phyloP scores from a whole-genome alignment of 2,113 vertebrate species.

The Scortum barcoo region DNA sequence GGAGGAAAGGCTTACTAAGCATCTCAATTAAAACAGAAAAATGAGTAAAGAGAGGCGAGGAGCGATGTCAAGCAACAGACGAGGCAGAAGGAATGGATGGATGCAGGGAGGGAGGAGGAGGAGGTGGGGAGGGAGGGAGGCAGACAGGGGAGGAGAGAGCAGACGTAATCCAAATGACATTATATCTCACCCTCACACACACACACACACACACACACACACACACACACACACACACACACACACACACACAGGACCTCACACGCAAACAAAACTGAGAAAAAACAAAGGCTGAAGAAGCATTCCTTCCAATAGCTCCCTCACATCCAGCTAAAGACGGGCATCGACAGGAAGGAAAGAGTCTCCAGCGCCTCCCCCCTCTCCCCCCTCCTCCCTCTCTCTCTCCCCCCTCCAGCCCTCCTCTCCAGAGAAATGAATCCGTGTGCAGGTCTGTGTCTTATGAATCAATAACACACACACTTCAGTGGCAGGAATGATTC shows the following conservation, averaged over 20 bases:
- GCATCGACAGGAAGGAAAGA: background rate
- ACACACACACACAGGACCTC: slow-evolving; percentile 43
- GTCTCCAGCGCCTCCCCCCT: slow-evolving; percentile 11
- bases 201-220: slow-evolving; percentile 31
- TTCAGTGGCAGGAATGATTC: slow-evolving; percentile 58
- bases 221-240: background rate
- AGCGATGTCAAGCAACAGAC: background rate
- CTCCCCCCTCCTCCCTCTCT: background rate
- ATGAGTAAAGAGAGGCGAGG: background rate
- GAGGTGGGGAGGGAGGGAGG: background rate
- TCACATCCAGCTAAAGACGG: slow-evolving; percentile 28
- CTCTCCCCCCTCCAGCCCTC: background rate
- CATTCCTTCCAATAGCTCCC: slow-evolving; percentile 65
- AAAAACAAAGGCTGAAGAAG: slow-evolving; percentile 62
- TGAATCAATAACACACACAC: slow-evolving; percentile 71
- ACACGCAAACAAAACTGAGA: no score
- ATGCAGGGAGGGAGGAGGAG: background rate
- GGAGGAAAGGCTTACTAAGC: slow-evolving; percentile 8
- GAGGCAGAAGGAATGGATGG: slow-evolving; percentile 10
- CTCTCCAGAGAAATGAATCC: slow-evolving; percentile 31
- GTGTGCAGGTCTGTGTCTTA: slow-evolving; percentile 44
- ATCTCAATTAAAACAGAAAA: slow-evolving; percentile 58
- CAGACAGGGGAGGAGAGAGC: slow-evolving; percentile 13
- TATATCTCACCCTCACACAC: background rate
- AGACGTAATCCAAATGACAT: slow-evolving; percentile 28